Evolutionary conservation across 2,113 vertebrate genomes (phyloP).

Genomic region (Lagenorhynchus albirostris): DNA sequence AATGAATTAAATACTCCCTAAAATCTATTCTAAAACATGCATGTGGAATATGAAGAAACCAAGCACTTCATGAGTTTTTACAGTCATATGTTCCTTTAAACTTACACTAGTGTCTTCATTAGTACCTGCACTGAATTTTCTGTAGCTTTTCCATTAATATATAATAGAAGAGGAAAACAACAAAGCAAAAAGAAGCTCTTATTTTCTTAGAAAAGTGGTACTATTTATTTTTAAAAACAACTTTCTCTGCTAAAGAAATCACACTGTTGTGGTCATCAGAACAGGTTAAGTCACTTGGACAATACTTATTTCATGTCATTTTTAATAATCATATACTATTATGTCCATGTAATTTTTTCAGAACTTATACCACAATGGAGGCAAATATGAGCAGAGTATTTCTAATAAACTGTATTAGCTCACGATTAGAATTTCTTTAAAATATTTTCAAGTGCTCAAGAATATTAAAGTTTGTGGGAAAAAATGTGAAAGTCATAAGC

Average conservation of each 20-base stretch:
- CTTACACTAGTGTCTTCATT: neutral
- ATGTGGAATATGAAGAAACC: neutral
- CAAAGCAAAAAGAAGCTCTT: neutral
- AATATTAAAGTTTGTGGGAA: neutral
- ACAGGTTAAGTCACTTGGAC: neutral
- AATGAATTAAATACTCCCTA: slow-evolving; percentile 32
- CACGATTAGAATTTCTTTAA: slow-evolving; percentile 4
- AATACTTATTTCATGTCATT: slow-evolving; percentile 35
- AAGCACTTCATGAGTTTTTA: slow-evolving; percentile 4
- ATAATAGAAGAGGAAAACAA: neutral
- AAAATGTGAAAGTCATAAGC: slow-evolving; percentile 8
- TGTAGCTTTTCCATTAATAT: slow-evolving; percentile 25
- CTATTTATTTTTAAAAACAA: slow-evolving; percentile 14
- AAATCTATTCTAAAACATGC: slow-evolving; percentile 32
- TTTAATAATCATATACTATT: neutral
- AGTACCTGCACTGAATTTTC: neutral
- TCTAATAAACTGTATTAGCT: slow-evolving; percentile 4
- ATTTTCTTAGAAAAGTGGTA: slow-evolving; percentile 11
- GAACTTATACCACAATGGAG: neutral
- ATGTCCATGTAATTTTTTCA: neutral
- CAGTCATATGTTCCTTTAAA: slow-evolving; percentile 27
- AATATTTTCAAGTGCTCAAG: slow-evolving; percentile 41
- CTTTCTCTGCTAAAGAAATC: slow-evolving; percentile 25
- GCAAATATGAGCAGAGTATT: slow-evolving; percentile 13
- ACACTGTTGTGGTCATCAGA: slow-evolving; percentile 28